Percentiles rank a stretch among this genome's conserved stretches.
phyloP scores from a whole-genome alignment of 2,797 vertebrate genomes.

The Microctenopoma stevenorrisi region DNA sequence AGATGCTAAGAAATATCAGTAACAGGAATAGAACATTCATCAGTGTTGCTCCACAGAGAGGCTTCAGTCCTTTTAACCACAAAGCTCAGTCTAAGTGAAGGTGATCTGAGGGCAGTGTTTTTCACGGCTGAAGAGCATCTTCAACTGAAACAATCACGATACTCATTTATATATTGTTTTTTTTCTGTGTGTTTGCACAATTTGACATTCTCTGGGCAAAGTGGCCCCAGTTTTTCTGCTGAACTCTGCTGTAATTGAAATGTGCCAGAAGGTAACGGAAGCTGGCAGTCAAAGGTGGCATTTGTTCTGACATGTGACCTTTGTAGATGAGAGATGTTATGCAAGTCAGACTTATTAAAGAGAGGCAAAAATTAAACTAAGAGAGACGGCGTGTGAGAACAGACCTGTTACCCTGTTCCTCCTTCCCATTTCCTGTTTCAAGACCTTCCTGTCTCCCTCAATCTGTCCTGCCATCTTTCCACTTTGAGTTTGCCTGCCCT shows the following conservation, averaged over 20 bases:
- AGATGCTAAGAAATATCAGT: not conserved
- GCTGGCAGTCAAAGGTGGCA: conserved; percentile 20
- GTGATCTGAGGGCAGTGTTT: not conserved
- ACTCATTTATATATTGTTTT: not conserved
- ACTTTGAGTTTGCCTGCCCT: conserved; percentile 18
- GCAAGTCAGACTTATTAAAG: conserved; percentile 21
- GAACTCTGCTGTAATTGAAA: conserved; percentile 50
- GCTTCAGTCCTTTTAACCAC: conserved; percentile 5
- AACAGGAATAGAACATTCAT: conserved; percentile 19
- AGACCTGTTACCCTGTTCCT: conserved; percentile 7
- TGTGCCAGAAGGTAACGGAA: conserved; percentile 26
- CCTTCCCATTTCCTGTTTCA: conserved; percentile 23
- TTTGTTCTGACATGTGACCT: conserved; percentile 33
- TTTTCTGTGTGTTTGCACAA: conserved; percentile 3
- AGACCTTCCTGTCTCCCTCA: conserved; percentile 28
- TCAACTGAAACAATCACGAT: not conserved
- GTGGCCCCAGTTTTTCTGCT: conserved; percentile 15
- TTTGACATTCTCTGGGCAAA: not conserved
- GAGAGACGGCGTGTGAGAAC: conserved; percentile 5
- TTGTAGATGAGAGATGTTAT: conserved; percentile 17
- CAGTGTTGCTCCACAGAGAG: not conserved
- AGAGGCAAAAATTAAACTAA: conserved; percentile 6
- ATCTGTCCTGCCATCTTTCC: conserved; percentile 14
- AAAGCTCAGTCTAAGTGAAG: not conserved
- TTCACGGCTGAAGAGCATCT: conserved; percentile 11